Percentiles rank a stretch among this genome's conserved stretches.
These are phyloP conservation scores for Selene dorsalis DNA, from an alignment of 2,797 vertebrate genomes.

Conservation along the genomic window DNA sequence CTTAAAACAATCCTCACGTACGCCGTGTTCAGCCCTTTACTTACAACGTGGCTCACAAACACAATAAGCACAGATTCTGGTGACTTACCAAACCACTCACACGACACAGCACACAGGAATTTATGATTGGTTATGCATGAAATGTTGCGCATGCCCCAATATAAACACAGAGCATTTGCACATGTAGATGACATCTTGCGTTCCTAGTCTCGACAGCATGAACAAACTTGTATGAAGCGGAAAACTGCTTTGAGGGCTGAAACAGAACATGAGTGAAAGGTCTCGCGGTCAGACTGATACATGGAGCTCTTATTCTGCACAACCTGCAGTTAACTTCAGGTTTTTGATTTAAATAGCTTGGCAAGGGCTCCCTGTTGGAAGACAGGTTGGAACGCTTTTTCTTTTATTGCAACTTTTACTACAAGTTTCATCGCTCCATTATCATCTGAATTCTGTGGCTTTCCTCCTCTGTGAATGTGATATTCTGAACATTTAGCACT, in stretches of 20 bases:
- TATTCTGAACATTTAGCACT: neutral
- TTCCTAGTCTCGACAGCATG: neutral
- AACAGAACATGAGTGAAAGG: neutral
- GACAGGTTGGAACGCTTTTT: neutral
- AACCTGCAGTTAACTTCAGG: neutral
- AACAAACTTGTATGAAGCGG: neutral
- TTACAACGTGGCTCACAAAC: conserved; percentile 31
- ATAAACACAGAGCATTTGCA: neutral
- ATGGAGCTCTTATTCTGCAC: neutral
- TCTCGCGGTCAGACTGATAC: neutral
- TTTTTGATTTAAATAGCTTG: neutral
- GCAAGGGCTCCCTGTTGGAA: no score
- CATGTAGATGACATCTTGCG: neutral
- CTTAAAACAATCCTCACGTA: conserved; percentile 44
- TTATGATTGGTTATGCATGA: conserved; percentile 30
- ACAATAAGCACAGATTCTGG: neutral
- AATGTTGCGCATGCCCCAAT: neutral
- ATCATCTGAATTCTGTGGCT: neutral
- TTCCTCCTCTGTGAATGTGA: neutral
- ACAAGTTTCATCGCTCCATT: neutral
- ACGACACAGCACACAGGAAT: conserved; percentile 8
- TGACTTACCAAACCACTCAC: conserved; percentile 12
- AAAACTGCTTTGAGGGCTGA: neutral
- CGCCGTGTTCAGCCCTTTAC: conserved; percentile 8
- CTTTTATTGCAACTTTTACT: neutral